These are phyloP conservation scores for Muscina levida DNA, from an alignment of 2,888 invertebrate species.

Conservation along the genomic window DNA sequence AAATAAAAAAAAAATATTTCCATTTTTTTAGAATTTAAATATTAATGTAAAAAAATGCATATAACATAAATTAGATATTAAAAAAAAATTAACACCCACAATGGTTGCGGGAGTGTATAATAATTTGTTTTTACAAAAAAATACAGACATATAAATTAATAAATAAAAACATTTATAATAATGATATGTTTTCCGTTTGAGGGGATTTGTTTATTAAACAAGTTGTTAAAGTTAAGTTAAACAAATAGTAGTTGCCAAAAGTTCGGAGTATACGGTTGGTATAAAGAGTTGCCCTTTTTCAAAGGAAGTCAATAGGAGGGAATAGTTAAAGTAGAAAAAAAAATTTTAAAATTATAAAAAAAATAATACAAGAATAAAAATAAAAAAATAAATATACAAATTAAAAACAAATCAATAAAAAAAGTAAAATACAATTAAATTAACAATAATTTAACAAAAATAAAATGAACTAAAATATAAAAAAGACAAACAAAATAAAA, in stretches of 20 bases:
- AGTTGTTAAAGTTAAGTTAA: too few species aligned
- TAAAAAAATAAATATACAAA: not conserved
- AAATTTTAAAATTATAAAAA: not conserved
- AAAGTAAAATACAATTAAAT: not conserved
- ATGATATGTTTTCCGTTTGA: conserved; percentile 34
- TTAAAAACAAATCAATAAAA: not conserved
- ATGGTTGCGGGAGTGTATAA: too few species aligned
- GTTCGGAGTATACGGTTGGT: not conserved
- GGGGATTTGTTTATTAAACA: not conserved
- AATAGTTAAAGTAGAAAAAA: too few species aligned
- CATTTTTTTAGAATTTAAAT: not conserved
- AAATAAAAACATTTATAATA: conserved; percentile 11
- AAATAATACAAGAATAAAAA: too few species aligned
- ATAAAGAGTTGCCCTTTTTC: conserved; percentile 22
- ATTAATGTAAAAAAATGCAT: conserved; percentile 5
- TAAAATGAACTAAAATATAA: not conserved
- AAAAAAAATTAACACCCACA: conserved; percentile 23
- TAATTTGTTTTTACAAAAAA: too few species aligned
- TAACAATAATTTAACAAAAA: not conserved
- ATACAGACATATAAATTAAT: conserved; percentile 15
- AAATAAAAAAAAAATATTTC: conserved; percentile 41
- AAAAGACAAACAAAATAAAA: too few species aligned
- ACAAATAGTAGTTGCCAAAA: conserved; percentile 20
- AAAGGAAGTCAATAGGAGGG: not conserved
- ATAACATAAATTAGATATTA: conserved; percentile 1